These are phyloP conservation scores for Ectobius pallidus DNA, from an alignment of 2,888 invertebrate genomes.

Conservation along the genomic window DNA sequence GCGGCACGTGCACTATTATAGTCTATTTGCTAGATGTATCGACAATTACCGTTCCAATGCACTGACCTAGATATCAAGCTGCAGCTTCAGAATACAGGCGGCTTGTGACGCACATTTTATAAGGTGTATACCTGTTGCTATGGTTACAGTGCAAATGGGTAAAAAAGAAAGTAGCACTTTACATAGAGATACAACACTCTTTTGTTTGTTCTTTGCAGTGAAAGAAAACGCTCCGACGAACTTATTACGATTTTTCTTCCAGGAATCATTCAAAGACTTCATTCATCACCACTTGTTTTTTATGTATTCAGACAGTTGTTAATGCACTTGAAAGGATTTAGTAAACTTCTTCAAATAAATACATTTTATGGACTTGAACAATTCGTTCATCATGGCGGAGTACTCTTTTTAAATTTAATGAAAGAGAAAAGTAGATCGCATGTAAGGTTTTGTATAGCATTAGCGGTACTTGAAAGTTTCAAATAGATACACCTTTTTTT, in stretches of 20 bases:
- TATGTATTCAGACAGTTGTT: neutral
- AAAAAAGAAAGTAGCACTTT: neutral
- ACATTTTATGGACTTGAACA: neutral
- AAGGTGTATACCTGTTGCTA: slow-evolving; percentile 5
- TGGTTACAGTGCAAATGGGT: neutral
- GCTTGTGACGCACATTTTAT: slow-evolving; percentile 3
- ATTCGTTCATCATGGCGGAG: neutral
- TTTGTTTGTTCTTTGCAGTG: neutral
- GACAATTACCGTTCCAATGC: slow-evolving; percentile 9
- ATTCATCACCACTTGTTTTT: neutral
- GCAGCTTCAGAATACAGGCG: neutral
- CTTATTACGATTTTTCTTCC: neutral
- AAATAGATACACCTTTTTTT: too few species aligned
- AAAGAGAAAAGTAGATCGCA: neutral
- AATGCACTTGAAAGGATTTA: neutral
- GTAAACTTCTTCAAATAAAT: neutral
- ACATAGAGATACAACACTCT: neutral
- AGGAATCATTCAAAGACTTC: neutral
- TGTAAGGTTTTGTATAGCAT: too few species aligned
- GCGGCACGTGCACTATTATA: neutral
- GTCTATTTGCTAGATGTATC: slow-evolving; percentile 5
- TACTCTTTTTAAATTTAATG: neutral
- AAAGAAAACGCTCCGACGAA: neutral
- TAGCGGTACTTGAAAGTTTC: too few species aligned
- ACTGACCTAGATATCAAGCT: neutral